These are phyloP conservation scores for Meandrusa payeni DNA, from an alignment of 2,888 invertebrate genomes.

Conservation along the genomic window DNA sequence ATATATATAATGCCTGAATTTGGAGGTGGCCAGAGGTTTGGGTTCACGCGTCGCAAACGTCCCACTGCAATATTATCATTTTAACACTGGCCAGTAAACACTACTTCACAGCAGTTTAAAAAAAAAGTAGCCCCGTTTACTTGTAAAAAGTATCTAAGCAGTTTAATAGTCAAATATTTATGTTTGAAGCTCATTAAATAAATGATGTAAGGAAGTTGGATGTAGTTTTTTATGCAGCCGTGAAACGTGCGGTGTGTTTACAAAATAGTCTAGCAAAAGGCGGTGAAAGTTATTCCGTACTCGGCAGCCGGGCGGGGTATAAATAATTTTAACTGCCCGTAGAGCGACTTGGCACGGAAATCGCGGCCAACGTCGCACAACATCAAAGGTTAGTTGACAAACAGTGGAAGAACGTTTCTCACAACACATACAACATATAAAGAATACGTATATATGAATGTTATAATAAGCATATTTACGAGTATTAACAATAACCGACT, in stretches of 20 bases:
- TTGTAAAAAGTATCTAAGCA: too few species aligned
- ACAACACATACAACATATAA: background rate
- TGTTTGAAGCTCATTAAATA: slow-evolving; percentile 1
- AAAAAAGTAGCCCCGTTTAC: too few species aligned
- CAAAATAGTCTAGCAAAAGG: slow-evolving; percentile 23
- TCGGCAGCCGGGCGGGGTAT: slow-evolving; percentile 19
- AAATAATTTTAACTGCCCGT: slow-evolving; percentile 23
- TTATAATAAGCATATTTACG: too few species aligned
- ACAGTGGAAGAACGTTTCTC: slow-evolving; percentile 6
- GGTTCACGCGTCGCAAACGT: too few species aligned
- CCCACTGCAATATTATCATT: too few species aligned
- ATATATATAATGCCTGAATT: too few species aligned
- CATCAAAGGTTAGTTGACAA: slow-evolving; percentile 23
- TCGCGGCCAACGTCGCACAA: slow-evolving; percentile 10
- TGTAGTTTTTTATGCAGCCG: slow-evolving; percentile 9
- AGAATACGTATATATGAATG: too few species aligned
- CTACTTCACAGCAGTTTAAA: too few species aligned
- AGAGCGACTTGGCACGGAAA: slow-evolving; percentile 17
- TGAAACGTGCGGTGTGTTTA: slow-evolving; percentile 14
- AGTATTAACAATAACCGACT: too few species aligned
- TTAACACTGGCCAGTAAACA: too few species aligned
- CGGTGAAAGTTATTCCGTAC: slow-evolving; percentile 23
- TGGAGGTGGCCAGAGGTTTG: too few species aligned
- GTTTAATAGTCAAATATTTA: slow-evolving; percentile 10
- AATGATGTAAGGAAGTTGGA: slow-evolving; percentile 3